A percentile compares a stretch with the other conserved stretches of the same genome.
Evolutionary conservation across 1,140 invertebrate species (phyloP).

Genomic region (Ptiloglossa arizonensis): DNA sequence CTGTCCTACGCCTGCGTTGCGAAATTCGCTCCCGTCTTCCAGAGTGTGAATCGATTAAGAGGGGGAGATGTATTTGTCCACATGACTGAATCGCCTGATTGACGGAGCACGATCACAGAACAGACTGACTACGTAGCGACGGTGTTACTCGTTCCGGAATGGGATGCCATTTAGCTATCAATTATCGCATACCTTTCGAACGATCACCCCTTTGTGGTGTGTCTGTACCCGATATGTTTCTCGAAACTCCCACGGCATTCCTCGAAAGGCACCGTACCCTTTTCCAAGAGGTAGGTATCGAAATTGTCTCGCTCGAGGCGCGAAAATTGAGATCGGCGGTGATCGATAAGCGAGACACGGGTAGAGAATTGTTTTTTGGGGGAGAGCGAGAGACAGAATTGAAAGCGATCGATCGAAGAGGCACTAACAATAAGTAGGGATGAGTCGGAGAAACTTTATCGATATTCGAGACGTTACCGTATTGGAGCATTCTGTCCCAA

Average conservation of each 20-base stretch:
- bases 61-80: constrained; percentile 49
- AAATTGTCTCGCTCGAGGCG: too few relatives aligned
- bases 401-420: too few relatives aligned
- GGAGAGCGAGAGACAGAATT: too few relatives aligned
- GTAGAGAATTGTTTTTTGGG: too few relatives aligned
- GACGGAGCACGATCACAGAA: constrained; percentile 41
- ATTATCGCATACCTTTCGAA: constrained; percentile 41
- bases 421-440: too few relatives aligned
- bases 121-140: constrained; percentile 4
- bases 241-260: not conserved
- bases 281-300: too few relatives aligned
- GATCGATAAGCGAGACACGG: too few relatives aligned
- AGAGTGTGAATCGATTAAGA: constrained; percentile 50
- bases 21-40: constrained; percentile 55
- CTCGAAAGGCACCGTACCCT: too few relatives aligned
- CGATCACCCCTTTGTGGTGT: not conserved
- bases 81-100: constrained; percentile 54
- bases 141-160: constrained; percentile 39
- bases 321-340: too few relatives aligned
- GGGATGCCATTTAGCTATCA: constrained; percentile 46
- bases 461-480: too few relatives aligned
- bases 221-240: not conserved
- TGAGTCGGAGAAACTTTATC: too few relatives aligned
- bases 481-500: too few relatives aligned
- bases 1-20: constrained; percentile 19